Evolutionary conservation across 2,797 vertebrate species (phyloP).

Genomic region (Sebastes wilsoni): DNA sequence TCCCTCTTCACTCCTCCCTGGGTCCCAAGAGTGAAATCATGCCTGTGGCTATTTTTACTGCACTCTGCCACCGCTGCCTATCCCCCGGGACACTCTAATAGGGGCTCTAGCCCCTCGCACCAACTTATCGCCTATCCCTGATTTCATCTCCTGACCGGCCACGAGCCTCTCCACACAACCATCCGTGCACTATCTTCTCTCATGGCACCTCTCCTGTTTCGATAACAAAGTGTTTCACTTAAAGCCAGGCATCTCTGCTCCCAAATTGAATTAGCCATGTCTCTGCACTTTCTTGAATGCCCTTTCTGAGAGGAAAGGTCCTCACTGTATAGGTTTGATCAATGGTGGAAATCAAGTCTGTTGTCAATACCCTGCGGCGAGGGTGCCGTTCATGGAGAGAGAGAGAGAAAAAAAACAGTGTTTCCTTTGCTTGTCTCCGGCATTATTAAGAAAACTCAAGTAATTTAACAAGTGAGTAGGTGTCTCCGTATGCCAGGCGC

Average conservation of each 20-base stretch:
- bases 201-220: slow-evolving; percentile 72
- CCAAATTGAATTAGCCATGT: slow-evolving; percentile 79
- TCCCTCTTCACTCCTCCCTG: slow-evolving; percentile 63
- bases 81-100: slow-evolving; percentile 77
- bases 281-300: slow-evolving; percentile 66
- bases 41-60: slow-evolving; percentile 81
- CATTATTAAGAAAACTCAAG: slow-evolving; percentile 49
- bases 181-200: slow-evolving; percentile 64
- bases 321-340: slow-evolving; percentile 60
- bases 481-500: slow-evolving; percentile 64
- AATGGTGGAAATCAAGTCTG: slow-evolving; percentile 67
- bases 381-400: slow-evolving; percentile 21
- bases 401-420: slow-evolving; percentile 23
- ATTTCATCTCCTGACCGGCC: slow-evolving; percentile 80
- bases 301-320: slow-evolving; percentile 57
- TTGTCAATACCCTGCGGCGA: slow-evolving; percentile 54
- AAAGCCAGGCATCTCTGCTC: slow-evolving; percentile 65
- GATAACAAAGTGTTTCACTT: slow-evolving; percentile 77
- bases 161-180: slow-evolving; percentile 65
- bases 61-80: slow-evolving; percentile 63
- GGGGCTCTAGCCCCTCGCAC: slow-evolving; percentile 73
- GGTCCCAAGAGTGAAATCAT: slow-evolving; percentile 76
- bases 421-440: slow-evolving; percentile 15
- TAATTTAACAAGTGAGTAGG: slow-evolving; percentile 65
- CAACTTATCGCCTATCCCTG: slow-evolving; percentile 76